phyloP scores from a whole-genome alignment of 2,888 invertebrate species.

The Homarus gammarus region DNA sequence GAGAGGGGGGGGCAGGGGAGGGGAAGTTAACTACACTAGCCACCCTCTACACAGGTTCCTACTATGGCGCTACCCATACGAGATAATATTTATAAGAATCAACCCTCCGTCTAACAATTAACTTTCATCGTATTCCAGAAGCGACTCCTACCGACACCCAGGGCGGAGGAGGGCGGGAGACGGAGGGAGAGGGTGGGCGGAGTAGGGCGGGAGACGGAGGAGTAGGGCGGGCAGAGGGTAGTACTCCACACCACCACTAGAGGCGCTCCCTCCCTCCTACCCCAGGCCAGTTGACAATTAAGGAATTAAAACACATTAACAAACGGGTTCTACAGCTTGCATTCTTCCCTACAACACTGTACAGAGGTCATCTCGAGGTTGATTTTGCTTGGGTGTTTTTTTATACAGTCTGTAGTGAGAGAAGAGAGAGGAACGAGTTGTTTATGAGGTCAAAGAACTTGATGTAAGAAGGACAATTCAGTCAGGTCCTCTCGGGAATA shows the following conservation, averaged over 20 bases:
- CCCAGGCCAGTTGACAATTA: background rate
- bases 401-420: too few relatives aligned
- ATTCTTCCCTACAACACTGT: background rate
- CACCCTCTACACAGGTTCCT: background rate
- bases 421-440: too few relatives aligned
- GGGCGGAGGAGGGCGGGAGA: background rate
- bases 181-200: background rate
- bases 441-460: too few relatives aligned
- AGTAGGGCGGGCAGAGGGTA: background rate
- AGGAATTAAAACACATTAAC: background rate
- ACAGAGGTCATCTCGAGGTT: too few relatives aligned
- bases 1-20: background rate
- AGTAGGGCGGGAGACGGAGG: too few relatives aligned
- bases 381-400: too few relatives aligned
- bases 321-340: background rate
- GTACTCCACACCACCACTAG: background rate
- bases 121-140: background rate
- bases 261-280: background rate
- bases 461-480: too few relatives aligned
- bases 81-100: background rate
- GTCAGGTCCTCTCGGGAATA: too few relatives aligned
- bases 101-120: background rate
- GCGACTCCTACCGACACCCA: background rate
- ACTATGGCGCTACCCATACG: background rate
- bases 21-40: background rate